phyloP scores from a whole-genome alignment of 2,888 invertebrate genomes.

The Polyommatus icarus region DNA sequence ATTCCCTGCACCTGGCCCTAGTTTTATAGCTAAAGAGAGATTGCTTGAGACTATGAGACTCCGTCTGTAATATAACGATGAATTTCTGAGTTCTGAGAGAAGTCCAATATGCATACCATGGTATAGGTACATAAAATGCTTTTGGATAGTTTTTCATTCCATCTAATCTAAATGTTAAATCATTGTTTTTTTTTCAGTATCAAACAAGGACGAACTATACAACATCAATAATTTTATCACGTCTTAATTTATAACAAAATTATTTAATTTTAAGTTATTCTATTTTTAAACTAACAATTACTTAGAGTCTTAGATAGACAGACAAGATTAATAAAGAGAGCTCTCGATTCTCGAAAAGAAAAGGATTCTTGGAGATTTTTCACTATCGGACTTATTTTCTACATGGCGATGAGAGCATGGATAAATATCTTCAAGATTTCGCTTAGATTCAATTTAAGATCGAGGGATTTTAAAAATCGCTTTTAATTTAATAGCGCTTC shows the following conservation, averaged over 20 bases:
- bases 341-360: neutral
- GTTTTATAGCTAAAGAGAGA: conserved; percentile 45
- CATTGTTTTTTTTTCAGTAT: too few relatives aligned
- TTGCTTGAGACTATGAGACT: conserved; percentile 37
- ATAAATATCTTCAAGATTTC: neutral
- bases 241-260: too few relatives aligned
- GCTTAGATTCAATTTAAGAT: conserved; percentile 19
- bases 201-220: too few relatives aligned
- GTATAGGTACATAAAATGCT: neutral
- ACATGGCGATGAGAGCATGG: neutral
- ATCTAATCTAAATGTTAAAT: too few relatives aligned
- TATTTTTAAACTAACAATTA: too few relatives aligned
- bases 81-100: conserved; percentile 36
- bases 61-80: conserved; percentile 36
- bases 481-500: neutral
- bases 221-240: too few relatives aligned
- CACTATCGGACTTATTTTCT: neutral
- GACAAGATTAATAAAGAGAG: neutral
- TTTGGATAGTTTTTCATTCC: neutral
- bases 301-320: neutral
- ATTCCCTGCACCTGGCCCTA: conserved; percentile 44
- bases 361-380: neutral
- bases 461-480: neutral
- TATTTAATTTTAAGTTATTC: too few relatives aligned
- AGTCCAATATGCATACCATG: neutral